These are phyloP conservation scores for Gobio occitaniae DNA, from an alignment of 2,797 vertebrate species.

Conservation along the genomic window DNA sequence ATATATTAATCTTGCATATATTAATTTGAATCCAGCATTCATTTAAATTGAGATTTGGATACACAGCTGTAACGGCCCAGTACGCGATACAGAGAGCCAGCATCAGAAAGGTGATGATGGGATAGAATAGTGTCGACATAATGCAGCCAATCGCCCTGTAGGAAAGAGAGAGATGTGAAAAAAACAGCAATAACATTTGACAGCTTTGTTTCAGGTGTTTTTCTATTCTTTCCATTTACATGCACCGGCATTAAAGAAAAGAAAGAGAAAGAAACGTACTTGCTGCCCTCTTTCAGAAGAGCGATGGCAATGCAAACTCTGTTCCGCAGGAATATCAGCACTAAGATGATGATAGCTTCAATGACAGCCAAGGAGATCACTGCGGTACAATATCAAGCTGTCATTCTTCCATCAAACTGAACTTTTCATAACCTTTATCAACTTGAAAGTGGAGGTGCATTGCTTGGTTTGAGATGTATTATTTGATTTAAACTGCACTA, in stretches of 20 bases:
- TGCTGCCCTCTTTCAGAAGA: slow-evolving; percentile 93
- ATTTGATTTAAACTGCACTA: neutral
- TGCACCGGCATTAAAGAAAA: neutral
- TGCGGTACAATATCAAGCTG: slow-evolving; percentile 67
- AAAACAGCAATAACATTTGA: neutral
- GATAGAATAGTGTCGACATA: slow-evolving; percentile 92
- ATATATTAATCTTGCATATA: too few relatives aligned
- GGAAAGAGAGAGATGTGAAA: slow-evolving; percentile 47
- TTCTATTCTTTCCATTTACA: neutral
- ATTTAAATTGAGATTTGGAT: slow-evolving; percentile 78
- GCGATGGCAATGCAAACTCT: slow-evolving; percentile 89
- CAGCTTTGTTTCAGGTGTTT: neutral
- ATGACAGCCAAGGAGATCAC: slow-evolving; percentile 87
- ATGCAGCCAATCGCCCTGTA: slow-evolving; percentile 90
- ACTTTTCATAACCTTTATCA: slow-evolving; percentile 3
- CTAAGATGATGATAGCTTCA: slow-evolving; percentile 83
- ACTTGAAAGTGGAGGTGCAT: neutral
- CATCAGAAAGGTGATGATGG: slow-evolving; percentile 91
- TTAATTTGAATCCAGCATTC: neutral
- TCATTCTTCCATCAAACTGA: slow-evolving; percentile 16
- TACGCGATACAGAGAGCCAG: slow-evolving; percentile 92
- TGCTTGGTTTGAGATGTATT: neutral
- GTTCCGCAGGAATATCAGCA: slow-evolving; percentile 90
- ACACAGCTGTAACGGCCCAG: slow-evolving; percentile 94
- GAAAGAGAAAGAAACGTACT: slow-evolving; percentile 69